Base-by-base conservation (phyloP, 2,888 invertebrate species). In the Oithona nana region DNA sequence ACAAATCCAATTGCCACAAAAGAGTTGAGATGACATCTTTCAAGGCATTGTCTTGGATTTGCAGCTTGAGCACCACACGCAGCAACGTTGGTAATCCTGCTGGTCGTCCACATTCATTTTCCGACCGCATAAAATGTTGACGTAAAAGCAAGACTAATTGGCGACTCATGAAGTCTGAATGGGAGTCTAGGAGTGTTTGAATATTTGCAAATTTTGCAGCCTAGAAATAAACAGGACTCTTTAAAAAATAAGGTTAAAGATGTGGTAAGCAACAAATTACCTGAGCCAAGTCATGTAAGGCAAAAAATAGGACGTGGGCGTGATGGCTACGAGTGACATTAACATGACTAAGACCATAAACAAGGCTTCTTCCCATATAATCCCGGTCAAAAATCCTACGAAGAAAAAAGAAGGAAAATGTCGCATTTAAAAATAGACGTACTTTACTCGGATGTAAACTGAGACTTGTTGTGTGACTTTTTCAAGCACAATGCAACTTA, bases 1-100 rank as follows among this genome's bases (percentile, higher is more conserved):
- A 59, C 6, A 59, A 28, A 20, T 59, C 59, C n/a, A 59, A 28
- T 50, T 59, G 59, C 13, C 50, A 4, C n/a, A 59, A 29, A 16
- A 59, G 49, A 8, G 24, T 20, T 3, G 11, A 22, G 49, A 59
- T 28, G 22, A 28, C 59, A 59, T 59, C 59, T 20, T 50, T 20
- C 28, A 59, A 28, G 20, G 22, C 16, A 13, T 49, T 50, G 11
- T 22, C 28, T 22, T 49, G 20, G 26, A n/a, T 49, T 50, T 49
- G 16, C 1, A 59, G 59, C 26, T 28, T 20, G 1, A 59, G 28
- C 13, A 59, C 59, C 3, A 59, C 49, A 16, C 50, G 49, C 20
- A 59, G 28, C 6, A 59, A 29, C 48, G 49, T 49, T 4, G 54
- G 54, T 4, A 54, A 16, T 3, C 54, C 54, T 16, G 6, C 26